Conservation (phyloP, 2,113 vertebrate genomes). For the Silurus meridionalis region DNA sequence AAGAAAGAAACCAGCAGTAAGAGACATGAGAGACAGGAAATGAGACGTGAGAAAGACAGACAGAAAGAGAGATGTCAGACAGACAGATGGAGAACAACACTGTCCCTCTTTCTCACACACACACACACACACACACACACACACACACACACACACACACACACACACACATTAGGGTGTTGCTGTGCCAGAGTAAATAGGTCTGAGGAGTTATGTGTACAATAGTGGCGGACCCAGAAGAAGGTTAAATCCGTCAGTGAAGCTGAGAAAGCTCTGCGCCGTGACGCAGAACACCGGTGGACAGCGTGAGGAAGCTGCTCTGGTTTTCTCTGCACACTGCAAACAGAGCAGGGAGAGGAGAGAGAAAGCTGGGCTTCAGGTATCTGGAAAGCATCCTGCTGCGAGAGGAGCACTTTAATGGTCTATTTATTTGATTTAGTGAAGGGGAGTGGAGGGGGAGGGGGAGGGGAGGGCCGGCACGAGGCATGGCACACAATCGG, state of each 20-base stretch:
- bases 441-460: too few species aligned
- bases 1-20: neutral
- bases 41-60: neutral
- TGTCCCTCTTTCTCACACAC: neutral
- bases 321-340: neutral
- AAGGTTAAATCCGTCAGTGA: conserved; percentile 8
- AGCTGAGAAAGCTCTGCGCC: neutral
- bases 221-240: neutral
- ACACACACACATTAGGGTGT: conserved; percentile 12
- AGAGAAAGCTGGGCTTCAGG: neutral
- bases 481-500: neutral
- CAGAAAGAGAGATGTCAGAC: too few species aligned
- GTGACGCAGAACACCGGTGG: conserved; percentile 2
- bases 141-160: conserved; percentile 6
- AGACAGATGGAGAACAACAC: neutral
- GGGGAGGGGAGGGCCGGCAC: neutral
- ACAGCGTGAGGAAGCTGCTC: neutral
- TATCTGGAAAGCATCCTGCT: conserved; percentile 37
- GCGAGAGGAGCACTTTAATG: conserved; percentile 25
- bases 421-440: conserved; percentile 21
- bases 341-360: neutral
- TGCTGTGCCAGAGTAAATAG: conserved; percentile 31
- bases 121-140: conserved; percentile 20
- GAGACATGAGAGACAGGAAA: neutral
- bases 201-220: conserved; percentile 5